Conservation (phyloP, 2,797 vertebrate species). For the Salmo trutta region DNA sequence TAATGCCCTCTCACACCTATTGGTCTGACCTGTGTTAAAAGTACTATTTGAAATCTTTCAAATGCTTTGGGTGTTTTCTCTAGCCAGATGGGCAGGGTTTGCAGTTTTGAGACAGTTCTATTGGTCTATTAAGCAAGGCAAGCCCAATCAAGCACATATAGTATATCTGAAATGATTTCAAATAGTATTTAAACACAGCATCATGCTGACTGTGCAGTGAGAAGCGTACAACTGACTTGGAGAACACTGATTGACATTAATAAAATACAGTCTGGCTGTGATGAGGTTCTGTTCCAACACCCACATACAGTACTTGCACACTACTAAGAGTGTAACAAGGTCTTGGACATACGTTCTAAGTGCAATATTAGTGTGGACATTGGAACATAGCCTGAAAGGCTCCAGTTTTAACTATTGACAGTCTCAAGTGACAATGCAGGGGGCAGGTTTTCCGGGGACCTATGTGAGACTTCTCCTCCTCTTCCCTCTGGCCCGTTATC, state of each 20-base stretch:
- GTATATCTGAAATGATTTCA: background rate
- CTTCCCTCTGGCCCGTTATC: slow-evolving; percentile 12
- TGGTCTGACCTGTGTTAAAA: background rate
- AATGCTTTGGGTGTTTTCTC: background rate
- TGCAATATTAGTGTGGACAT: background rate
- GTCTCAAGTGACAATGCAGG: slow-evolving; percentile 9
- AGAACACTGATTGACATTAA: slow-evolving; percentile 64
- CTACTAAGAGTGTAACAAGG: too few species aligned
- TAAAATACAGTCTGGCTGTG: slow-evolving; percentile 43
- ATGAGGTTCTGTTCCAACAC: slow-evolving; percentile 12
- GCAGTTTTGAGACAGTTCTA: background rate
- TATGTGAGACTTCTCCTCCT: slow-evolving; percentile 37
- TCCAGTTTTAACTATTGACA: slow-evolving; percentile 39
- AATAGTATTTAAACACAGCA: slow-evolving; percentile 7
- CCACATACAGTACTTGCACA: background rate
- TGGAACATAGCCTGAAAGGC: slow-evolving; percentile 14
- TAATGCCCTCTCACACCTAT: background rate
- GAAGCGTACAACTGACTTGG: slow-evolving; percentile 54
- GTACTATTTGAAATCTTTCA: too few species aligned
- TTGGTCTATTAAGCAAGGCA: background rate
- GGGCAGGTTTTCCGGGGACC: slow-evolving; percentile 5
- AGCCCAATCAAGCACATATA: background rate
- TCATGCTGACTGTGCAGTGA: slow-evolving; percentile 60
- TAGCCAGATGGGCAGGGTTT: background rate
- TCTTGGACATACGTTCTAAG: background rate